Evolutionary conservation across 1,140 invertebrate genomes (phyloP).

Genomic region (Acromyrmex charruanus): DNA sequence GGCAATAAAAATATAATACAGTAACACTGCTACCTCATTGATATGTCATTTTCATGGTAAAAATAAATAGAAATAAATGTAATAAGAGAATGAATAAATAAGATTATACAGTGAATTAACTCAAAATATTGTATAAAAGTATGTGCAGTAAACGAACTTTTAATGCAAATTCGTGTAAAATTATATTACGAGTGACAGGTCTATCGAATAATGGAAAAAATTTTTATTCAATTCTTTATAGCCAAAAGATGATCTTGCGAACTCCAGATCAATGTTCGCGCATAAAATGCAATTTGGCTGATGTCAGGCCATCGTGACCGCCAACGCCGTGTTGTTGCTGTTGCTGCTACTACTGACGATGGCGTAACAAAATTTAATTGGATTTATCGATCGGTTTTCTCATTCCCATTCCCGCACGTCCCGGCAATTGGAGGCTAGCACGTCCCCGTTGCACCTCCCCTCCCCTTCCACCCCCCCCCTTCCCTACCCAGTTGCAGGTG

Average conservation of each 20-base stretch:
- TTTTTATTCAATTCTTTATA: background rate
- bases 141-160: background rate
- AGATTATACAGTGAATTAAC: background rate
- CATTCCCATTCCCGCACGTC: slow-evolving; percentile 79
- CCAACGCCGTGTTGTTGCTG: slow-evolving; percentile 39
- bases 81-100: background rate
- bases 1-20: slow-evolving; percentile 6
- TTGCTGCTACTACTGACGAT: slow-evolving; percentile 58
- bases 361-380: slow-evolving; percentile 84
- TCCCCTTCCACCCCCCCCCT: too few species aligned
- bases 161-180: slow-evolving; percentile 5
- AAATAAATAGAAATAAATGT: background rate
- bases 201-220: background rate
- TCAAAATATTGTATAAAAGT: background rate
- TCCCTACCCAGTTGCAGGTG: background rate
- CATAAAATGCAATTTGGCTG: slow-evolving; percentile 80
- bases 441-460: background rate
- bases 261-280: slow-evolving; percentile 47
- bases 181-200: background rate
- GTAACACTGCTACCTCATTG: background rate
- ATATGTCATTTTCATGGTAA: background rate
- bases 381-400: slow-evolving; percentile 84
- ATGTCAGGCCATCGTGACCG: slow-evolving; percentile 69
- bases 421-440: slow-evolving; percentile 3
- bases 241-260: slow-evolving; percentile 58